Evolutionary conservation across 2,113 vertebrate species (phyloP), one percentile per base, ranked within the genome.

Genomic region (Arizona elegans): DNA sequence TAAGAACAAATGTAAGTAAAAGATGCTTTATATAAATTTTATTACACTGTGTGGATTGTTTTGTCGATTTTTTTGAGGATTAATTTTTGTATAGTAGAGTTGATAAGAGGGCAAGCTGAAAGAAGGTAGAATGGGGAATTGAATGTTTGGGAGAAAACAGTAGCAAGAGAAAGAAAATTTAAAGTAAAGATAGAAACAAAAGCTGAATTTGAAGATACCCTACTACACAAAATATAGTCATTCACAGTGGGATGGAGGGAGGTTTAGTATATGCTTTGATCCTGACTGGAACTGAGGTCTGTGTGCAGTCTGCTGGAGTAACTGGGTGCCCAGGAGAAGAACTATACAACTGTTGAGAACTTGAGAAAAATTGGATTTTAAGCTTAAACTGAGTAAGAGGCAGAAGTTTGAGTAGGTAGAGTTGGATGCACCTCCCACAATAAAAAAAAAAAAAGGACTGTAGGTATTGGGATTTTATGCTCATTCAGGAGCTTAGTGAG

Each of bases 1-100:
- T 94, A 91, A 91, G 96, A 33, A 94, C 9, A 87, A 88, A 96
- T 0, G 96, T 97, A 65, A 96, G 97, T 94, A 26, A 10, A 2
- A n/a, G 26, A 54, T 29, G 13, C 52, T 87, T 87, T 87, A 29
- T 88, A 88, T 2, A 38, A 38, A 33, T 38, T 81, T 38, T 81
- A 38, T 81, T 81, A 81, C 33, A 19, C 2, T 81, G 7, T 81
- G 70, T 81, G 7, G 70, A 38, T 81, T 81, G 70, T 38, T 81
- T 19, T 38, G 7, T 19, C 9, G 15, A 81, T 81, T 81, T 19
- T 81, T 81, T 38, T 81, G 17, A 38, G 33, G 17, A 81, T 38
- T 38, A 38, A 3, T 81, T 81, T 75, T 81, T 38, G 33, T 81
- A 38, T 38, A 81, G 33, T 38, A 81, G 70, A 81, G n/a, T 38